phyloP scores from a whole-genome alignment of 2,888 invertebrate species.

The Apotomis turbidana region DNA sequence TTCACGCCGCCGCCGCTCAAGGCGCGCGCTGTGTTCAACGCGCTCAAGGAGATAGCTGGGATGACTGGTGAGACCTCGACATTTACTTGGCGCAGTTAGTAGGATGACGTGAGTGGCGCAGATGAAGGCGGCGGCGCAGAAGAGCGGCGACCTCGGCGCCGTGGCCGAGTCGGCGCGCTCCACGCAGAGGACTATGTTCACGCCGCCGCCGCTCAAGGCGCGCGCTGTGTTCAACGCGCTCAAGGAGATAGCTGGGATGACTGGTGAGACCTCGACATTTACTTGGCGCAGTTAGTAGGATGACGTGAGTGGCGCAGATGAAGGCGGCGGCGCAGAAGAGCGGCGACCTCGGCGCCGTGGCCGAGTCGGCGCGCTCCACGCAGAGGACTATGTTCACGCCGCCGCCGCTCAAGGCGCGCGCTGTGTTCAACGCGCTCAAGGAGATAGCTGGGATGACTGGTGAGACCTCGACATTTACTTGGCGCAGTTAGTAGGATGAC shows the following conservation, averaged over 20 bases:
- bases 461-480: too few species aligned
- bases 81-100: constrained; percentile 83
- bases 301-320: constrained; percentile 83
- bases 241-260: constrained; percentile 93
- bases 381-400: constrained; percentile 96
- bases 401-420: constrained; percentile 88
- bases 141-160: constrained; percentile 94
- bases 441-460: too few species aligned
- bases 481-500: too few species aligned
- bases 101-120: constrained; percentile 86
- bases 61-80: constrained; percentile 88
- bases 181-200: constrained; percentile 94
- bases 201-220: constrained; percentile 90
- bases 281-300: neutral
- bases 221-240: constrained; percentile 91
- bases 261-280: constrained; percentile 87
- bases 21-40: constrained; percentile 89
- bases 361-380: constrained; percentile 91
- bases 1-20: constrained; percentile 92
- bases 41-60: constrained; percentile 93
- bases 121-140: too few species aligned
- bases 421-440: constrained; percentile 85
- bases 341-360: constrained; percentile 96
- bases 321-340: constrained; percentile 78
- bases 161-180: constrained; percentile 94